Conservation (phyloP, 2,888 invertebrate species). For the Arctia plantaginis region DNA sequence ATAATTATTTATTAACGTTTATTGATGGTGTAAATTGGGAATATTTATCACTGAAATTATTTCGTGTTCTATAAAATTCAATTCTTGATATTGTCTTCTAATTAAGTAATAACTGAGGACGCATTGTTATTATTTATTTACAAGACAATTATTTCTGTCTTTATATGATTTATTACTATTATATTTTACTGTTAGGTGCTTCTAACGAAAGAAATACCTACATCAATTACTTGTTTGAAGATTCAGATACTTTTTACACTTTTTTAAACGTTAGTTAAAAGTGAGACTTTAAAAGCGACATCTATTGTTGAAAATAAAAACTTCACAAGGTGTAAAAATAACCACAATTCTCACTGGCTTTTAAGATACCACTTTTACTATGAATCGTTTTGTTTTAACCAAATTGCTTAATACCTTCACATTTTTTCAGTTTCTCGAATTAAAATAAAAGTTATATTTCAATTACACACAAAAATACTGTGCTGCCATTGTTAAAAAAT, state of each 20-base stretch:
- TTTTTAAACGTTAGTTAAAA: background rate
- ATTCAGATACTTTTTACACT: background rate
- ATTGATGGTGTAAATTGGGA: background rate
- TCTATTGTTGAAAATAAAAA: slow-evolving; percentile 1
- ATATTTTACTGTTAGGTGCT: background rate
- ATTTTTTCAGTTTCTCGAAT: background rate
- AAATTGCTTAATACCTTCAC: background rate
- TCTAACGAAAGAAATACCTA: background rate
- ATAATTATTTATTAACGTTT: background rate
- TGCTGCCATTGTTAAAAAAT: background rate
- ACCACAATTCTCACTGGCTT: background rate
- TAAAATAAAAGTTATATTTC: background rate
- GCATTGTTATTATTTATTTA: slow-evolving; percentile 64
- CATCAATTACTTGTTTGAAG: background rate
- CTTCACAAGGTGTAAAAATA: background rate
- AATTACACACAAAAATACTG: background rate
- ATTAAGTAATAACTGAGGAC: slow-evolving; percentile 71
- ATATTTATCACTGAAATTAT: background rate
- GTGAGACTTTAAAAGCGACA: background rate
- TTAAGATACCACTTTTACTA: background rate
- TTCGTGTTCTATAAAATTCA: slow-evolving; percentile 8
- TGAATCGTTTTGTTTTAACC: background rate
- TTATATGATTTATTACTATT: slow-evolving; percentile 8
- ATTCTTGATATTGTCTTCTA: slow-evolving; percentile 60
- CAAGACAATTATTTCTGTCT: slow-evolving; percentile 50